phyloP scores from a whole-genome alignment of 1,140 invertebrate genomes.

The Drosophila subobscura region DNA sequence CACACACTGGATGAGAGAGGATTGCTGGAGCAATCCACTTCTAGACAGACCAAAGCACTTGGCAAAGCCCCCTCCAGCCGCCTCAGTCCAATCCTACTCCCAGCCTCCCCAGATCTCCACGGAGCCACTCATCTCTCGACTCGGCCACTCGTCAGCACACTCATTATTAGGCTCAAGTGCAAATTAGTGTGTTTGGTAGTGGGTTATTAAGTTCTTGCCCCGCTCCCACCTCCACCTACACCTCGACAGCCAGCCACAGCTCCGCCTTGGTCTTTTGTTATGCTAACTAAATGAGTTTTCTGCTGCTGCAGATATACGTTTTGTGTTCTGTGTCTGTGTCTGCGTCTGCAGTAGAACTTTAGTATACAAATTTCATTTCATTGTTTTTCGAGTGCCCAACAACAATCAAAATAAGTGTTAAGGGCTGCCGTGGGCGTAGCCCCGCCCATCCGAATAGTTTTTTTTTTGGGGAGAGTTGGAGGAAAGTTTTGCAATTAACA shows the following conservation, averaged over 20 bases:
- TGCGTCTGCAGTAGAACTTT: constrained; percentile 70
- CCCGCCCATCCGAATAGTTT: constrained; percentile 65
- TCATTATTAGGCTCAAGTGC: constrained; percentile 82
- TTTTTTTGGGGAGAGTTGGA: constrained; percentile 26
- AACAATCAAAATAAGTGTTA: constrained; percentile 53
- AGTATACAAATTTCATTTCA: constrained; percentile 81
- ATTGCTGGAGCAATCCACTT: constrained; percentile 24
- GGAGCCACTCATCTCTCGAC: constrained; percentile 11
- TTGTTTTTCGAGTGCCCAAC: constrained; percentile 77
- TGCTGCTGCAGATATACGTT: constrained; percentile 49
- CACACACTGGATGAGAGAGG: constrained; percentile 14
- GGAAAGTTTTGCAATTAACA: constrained; percentile 76
- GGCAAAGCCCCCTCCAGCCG: constrained; percentile 9
- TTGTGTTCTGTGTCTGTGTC: constrained; percentile 25
- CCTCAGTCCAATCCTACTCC: constrained; percentile 22
- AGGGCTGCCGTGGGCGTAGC: constrained; percentile 29
- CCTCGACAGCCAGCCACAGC: neutral
- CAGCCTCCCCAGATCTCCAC: constrained; percentile 4
- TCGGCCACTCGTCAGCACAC: constrained; percentile 73
- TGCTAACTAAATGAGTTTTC: constrained; percentile 80
- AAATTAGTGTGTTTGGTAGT: constrained; percentile 82
- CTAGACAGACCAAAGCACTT: constrained; percentile 56
- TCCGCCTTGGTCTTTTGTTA: constrained; percentile 60
- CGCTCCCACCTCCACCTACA: constrained; percentile 3
- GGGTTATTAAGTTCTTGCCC: constrained; percentile 72